phyloP scores from a whole-genome alignment of 2,888 invertebrate genomes.

The Habrosyne pyritoides region DNA sequence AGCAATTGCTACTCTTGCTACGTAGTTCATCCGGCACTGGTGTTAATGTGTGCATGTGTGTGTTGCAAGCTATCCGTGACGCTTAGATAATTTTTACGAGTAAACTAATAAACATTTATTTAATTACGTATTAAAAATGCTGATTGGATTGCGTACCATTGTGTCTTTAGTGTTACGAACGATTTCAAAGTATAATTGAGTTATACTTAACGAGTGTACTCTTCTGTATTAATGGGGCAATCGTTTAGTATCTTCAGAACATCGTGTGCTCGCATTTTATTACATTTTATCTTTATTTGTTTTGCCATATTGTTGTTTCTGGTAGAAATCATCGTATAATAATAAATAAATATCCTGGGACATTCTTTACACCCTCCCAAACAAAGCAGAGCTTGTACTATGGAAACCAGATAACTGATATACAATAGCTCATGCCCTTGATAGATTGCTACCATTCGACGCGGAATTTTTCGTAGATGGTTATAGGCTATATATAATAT shows the following conservation, averaged over 20 bases:
- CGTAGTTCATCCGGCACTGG: too few relatives aligned
- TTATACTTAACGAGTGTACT: background rate
- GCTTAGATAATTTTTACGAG: background rate
- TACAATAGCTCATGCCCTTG: too few relatives aligned
- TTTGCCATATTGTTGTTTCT: background rate
- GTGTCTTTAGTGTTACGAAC: background rate
- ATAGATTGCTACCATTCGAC: too few relatives aligned
- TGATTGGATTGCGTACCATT: constrained; percentile 1
- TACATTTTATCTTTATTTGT: too few relatives aligned
- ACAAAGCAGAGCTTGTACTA: too few relatives aligned
- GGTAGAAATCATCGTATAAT: too few relatives aligned
- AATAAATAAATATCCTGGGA: background rate
- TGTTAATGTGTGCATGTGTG: background rate
- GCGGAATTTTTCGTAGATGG: too few relatives aligned
- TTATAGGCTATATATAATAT: too few relatives aligned
- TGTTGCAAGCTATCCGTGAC: background rate
- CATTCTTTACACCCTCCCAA: too few relatives aligned
- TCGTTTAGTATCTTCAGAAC: background rate
- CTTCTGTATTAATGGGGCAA: background rate
- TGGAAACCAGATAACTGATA: too few relatives aligned
- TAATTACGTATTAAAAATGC: constrained; percentile 7
- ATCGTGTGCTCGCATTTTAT: background rate
- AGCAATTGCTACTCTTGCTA: too few relatives aligned
- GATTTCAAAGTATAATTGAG: constrained; percentile 2
- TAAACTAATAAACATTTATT: constrained; percentile 8